These are phyloP conservation scores for Glomeris marginata DNA, from an alignment of 2,888 invertebrate genomes.

Conservation along the genomic window DNA sequence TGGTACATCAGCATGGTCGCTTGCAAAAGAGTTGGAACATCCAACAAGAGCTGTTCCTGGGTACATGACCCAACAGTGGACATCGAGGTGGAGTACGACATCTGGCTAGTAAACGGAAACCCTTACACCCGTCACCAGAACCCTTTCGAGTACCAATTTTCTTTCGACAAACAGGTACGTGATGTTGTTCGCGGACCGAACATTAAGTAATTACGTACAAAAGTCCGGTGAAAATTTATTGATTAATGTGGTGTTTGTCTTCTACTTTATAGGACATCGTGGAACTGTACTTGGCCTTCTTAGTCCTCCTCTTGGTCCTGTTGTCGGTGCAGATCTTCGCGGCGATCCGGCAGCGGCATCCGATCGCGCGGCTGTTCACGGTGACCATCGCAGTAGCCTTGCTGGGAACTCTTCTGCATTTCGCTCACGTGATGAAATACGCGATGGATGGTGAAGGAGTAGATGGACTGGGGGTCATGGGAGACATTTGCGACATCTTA, in stretches of 20 bases:
- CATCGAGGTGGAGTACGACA: constrained; percentile 57
- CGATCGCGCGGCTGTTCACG: constrained; percentile 78
- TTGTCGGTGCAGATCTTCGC: constrained; percentile 85
- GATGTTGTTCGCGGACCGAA: too few relatives aligned
- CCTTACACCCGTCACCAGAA: constrained; percentile 76
- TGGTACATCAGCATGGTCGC: constrained; percentile 93
- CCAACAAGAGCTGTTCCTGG: constrained; percentile 60
- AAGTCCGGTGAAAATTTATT: background rate
- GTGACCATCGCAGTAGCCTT: constrained; percentile 72
- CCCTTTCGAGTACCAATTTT: constrained; percentile 85
- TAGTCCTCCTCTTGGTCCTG: constrained; percentile 55
- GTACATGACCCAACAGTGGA: constrained; percentile 27
- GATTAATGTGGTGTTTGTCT: constrained; percentile 1
- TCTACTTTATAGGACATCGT: constrained; percentile 31
- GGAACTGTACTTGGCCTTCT: constrained; percentile 34
- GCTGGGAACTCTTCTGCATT: constrained; percentile 67
- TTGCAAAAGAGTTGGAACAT: constrained; percentile 56
- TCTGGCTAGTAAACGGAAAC: constrained; percentile 93
- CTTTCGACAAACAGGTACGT: constrained; percentile 67
- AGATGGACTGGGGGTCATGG: constrained; percentile 62
- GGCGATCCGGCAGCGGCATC: constrained; percentile 71
- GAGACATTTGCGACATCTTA: constrained; percentile 82
- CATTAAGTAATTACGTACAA: too few relatives aligned
- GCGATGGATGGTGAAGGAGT: constrained; percentile 81
- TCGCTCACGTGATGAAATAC: constrained; percentile 76